Conservation (phyloP, 2,797 vertebrate species). For the Myotis vivesi region DNA sequence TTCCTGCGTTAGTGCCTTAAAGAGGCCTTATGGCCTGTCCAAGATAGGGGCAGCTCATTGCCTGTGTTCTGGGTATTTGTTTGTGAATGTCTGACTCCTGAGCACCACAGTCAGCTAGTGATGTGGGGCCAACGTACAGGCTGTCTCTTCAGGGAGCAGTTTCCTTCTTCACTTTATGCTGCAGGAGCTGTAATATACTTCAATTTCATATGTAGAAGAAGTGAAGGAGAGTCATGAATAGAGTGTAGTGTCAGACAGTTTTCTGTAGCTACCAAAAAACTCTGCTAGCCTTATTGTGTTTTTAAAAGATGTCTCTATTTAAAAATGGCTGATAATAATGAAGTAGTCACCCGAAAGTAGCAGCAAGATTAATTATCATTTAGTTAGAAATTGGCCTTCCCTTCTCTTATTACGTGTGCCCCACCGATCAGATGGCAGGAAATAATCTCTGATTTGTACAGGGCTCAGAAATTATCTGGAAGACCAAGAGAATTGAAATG, state of each 20-base stretch:
- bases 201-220: not conserved
- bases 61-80: not conserved
- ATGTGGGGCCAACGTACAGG: not conserved
- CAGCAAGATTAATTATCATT: not conserved
- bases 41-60: not conserved
- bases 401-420: not conserved
- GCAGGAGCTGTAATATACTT: not conserved
- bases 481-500: constrained; percentile 16
- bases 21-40: not conserved
- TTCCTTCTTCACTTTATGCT: not conserved
- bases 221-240: not conserved
- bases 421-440: not conserved
- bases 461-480: constrained; percentile 9
- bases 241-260: not conserved
- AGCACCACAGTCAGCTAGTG: not conserved
- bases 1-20: constrained; percentile 17
- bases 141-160: not conserved
- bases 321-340: constrained; percentile 15
- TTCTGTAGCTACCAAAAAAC: not conserved
- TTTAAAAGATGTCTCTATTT: constrained; percentile 26
- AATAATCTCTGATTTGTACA: not conserved
- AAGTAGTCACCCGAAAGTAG: constrained; percentile 36
- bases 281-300: not conserved
- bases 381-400: constrained; percentile 34
- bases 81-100: not conserved